Evolutionary conservation across 1,140 invertebrate species (phyloP), one percentile per base, ranked within the genome.

Genomic region (Drosophila teissieri): DNA sequence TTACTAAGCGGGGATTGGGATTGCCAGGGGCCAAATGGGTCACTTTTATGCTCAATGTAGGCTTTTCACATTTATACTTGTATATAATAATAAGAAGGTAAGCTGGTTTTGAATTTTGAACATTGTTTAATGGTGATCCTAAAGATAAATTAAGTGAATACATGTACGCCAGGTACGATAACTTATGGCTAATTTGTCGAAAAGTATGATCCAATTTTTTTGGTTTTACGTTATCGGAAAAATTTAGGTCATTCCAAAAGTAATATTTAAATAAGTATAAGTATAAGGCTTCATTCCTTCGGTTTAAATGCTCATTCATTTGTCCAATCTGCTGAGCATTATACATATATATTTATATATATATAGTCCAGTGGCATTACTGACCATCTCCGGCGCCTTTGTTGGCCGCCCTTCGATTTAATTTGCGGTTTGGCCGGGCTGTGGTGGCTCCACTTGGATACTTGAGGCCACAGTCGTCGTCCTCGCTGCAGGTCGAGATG

Each of bases 331-430:
- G n/a, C 0, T 31, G 6, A 24, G 24, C 24, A 24, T 4, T 24
- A 24, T 15, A n/a, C 14, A 53, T 11, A 36, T 36, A 11, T 36
- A 10, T n/a, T n/a, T 24, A 6, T 49, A 8, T 27, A 4, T 12
- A 22, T 6, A 24, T 42, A 15, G 27, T 5, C 8, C 4, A 4
- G 6, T 34, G 15, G 7, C 42, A 24, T 24, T 55, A 88, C n/a
- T 88, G 63, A 14, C 75, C 79, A 67, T 90, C 90, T 6, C 90
- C 90, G 11, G 82, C 90, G 0, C 90, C 90, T n/a, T 77, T 62
- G 49, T 86, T 76, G 19, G 56, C 22, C 15, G 51, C 15, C 12
- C 19, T 15, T 8, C 82, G 24, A 10, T 51, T 31, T 1, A 60
- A n/a, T 14, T 58, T 53, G 4, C 52, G 11, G 0, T 75, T 46